Percentiles rank a stretch among this genome's conserved stretches.
phyloP scores from a whole-genome alignment of 1,140 invertebrate genomes.

The Lasaia peninsularis region DNA sequence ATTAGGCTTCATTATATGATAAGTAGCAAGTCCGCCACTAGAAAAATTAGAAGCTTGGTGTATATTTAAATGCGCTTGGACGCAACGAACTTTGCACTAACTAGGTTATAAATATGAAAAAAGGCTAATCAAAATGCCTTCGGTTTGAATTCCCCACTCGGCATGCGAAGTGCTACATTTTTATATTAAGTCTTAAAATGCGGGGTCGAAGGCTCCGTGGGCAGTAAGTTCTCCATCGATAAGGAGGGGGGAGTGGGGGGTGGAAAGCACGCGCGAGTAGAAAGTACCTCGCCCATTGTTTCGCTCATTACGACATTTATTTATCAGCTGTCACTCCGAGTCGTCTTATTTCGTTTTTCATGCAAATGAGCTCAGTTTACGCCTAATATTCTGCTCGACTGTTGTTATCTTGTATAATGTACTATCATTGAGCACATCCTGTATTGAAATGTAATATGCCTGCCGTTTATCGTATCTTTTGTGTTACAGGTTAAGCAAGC shows the following conservation, averaged over 20 bases:
- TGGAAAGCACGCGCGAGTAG: constrained; percentile 55
- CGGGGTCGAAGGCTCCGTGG: constrained; percentile 66
- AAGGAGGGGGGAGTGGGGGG: constrained; percentile 36
- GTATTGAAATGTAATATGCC: not conserved
- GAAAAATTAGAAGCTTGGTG: too few relatives aligned
- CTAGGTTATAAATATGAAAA: constrained; percentile 13
- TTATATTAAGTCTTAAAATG: constrained; percentile 43
- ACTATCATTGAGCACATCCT: constrained; percentile 17
- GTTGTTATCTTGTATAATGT: constrained; percentile 19
- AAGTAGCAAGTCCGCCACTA: too few relatives aligned
- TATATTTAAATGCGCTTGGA: not conserved
- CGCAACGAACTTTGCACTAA: not conserved
- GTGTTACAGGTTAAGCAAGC: too few relatives aligned
- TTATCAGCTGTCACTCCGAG: constrained; percentile 56
- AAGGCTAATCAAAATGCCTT: constrained; percentile 22
- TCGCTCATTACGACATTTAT: constrained; percentile 70
- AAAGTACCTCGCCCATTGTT: constrained; percentile 66
- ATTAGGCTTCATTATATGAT: too few relatives aligned
- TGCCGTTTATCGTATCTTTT: too few relatives aligned
- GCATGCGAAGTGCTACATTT: constrained; percentile 40
- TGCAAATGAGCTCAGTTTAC: constrained; percentile 45
- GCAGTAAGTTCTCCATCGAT: constrained; percentile 39
- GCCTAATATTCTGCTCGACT: constrained; percentile 20
- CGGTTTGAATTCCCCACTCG: constrained; percentile 27
- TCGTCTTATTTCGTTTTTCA: constrained; percentile 61